phyloP scores from a whole-genome alignment of 2,888 invertebrate genomes.

The Hirtodrosophila cameraria region DNA sequence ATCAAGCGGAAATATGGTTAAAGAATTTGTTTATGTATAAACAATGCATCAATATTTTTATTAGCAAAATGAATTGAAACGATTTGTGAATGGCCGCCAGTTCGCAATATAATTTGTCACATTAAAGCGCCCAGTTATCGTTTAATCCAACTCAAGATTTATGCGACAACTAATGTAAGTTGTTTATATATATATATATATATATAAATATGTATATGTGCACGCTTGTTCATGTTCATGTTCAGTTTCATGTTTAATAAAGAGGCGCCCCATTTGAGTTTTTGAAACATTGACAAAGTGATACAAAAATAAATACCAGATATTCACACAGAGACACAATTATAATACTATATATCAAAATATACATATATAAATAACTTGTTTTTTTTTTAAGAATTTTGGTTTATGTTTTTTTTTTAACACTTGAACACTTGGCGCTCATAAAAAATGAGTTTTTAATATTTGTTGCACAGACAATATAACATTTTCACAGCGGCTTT shows the following conservation, averaged over 20 bases:
- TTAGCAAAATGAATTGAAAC: slow-evolving; percentile 48
- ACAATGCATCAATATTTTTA: slow-evolving; percentile 25
- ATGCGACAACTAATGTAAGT: slow-evolving; percentile 50
- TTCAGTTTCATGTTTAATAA: slow-evolving; percentile 23
- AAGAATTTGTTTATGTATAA: slow-evolving; percentile 6
- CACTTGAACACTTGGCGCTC: slow-evolving; percentile 68
- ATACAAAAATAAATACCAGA: slow-evolving; percentile 2
- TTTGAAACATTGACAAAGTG: slow-evolving; percentile 13
- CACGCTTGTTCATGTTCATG: no score
- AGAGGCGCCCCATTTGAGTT: slow-evolving; percentile 47
- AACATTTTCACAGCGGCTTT: slow-evolving; percentile 49
- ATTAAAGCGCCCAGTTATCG: slow-evolving; percentile 30
- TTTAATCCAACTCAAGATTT: slow-evolving; percentile 55
- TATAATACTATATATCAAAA: no score
- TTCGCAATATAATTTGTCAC: slow-evolving; percentile 56
- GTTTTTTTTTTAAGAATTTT: slow-evolving; percentile 35
- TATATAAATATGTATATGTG: no score
- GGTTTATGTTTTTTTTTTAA: slow-evolving; percentile 48
- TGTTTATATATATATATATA: slow-evolving; percentile 10
- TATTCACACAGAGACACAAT: neutral
- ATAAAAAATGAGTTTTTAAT: slow-evolving; percentile 75
- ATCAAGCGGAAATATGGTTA: slow-evolving; percentile 34
- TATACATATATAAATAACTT: no score
- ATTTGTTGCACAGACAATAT: slow-evolving; percentile 55
- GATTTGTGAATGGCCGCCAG: slow-evolving; percentile 58